A percentile compares a stretch with the other conserved stretches of the same genome.
Evolutionary conservation across 1,140 invertebrate genomes (phyloP).

Genomic region (Tetramorium parvispinum): DNA sequence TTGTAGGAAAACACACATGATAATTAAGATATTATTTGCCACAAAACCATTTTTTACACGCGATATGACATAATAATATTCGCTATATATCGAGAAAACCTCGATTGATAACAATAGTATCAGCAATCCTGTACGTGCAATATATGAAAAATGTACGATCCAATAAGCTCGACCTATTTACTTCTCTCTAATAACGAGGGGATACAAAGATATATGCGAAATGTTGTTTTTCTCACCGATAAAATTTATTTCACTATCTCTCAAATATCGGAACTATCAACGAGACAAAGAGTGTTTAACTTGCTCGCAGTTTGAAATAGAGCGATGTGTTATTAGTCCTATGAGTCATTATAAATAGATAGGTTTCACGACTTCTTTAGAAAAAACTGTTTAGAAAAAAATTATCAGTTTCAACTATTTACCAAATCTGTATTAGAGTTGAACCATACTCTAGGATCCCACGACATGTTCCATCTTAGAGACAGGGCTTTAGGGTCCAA

Average conservation of each 20-base stretch:
- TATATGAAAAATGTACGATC: conserved; percentile 17
- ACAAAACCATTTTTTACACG: background rate
- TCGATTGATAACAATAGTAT: conserved; percentile 8
- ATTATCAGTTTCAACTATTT: conserved; percentile 61
- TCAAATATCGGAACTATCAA: background rate
- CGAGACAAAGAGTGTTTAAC: background rate
- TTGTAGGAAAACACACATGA: background rate
- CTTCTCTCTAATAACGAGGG: background rate
- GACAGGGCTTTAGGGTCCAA: background rate
- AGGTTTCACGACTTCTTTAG: background rate
- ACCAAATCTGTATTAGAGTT: conserved; percentile 73
- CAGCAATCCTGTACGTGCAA: background rate
- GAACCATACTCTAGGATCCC: conserved; percentile 74
- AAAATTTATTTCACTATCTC: conserved; percentile 12
- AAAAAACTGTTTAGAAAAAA: background rate
- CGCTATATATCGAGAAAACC: background rate
- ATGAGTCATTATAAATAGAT: no score
- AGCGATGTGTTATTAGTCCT: background rate
- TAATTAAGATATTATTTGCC: background rate
- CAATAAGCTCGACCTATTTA: background rate
- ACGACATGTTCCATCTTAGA: background rate
- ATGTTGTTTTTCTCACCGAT: background rate
- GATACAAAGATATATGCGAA: background rate
- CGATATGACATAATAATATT: background rate
- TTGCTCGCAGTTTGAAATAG: background rate